Evolutionary conservation across 2,797 vertebrate species (phyloP).

Genomic region (Philypnodon macrostomus): DNA sequence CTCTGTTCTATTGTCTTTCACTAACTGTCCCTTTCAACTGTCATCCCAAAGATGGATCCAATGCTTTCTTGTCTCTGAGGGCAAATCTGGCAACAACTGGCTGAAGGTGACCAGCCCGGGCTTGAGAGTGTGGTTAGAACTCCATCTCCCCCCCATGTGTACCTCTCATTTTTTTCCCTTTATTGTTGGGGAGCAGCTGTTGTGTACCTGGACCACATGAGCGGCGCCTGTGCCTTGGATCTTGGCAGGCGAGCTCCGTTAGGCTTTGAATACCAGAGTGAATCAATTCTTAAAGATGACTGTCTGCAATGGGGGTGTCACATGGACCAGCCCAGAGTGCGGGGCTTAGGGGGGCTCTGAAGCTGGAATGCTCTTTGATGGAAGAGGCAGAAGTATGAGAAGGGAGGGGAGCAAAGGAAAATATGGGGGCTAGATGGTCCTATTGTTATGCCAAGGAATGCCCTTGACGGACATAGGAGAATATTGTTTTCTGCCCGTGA

Average conservation of each 20-base stretch:
- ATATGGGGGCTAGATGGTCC: constrained; percentile 62
- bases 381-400: constrained; percentile 68
- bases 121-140: constrained; percentile 71
- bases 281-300: constrained; percentile 85
- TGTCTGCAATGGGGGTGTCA: constrained; percentile 67
- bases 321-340: constrained; percentile 66
- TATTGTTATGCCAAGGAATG: constrained; percentile 78
- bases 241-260: constrained; percentile 76
- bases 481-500: constrained; percentile 66
- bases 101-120: constrained; percentile 78
- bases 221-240: constrained; percentile 74
- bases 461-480: constrained; percentile 69
- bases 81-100: constrained; percentile 72
- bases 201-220: constrained; percentile 77
- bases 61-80: constrained; percentile 59
- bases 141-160: constrained; percentile 77
- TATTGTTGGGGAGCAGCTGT: constrained; percentile 82
- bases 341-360: constrained; percentile 77
- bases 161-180: constrained; percentile 76
- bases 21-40: constrained; percentile 32
- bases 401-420: constrained; percentile 75
- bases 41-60: constrained; percentile 56
- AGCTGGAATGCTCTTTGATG: constrained; percentile 79
- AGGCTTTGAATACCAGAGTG: constrained; percentile 78
- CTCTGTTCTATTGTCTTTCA: constrained; percentile 39